Percentiles rank a stretch among this genome's conserved stretches.
Conservation (phyloP, 35 echinoderm and acorn worm genomes). For the Ophioderma brevispina region DNA sequence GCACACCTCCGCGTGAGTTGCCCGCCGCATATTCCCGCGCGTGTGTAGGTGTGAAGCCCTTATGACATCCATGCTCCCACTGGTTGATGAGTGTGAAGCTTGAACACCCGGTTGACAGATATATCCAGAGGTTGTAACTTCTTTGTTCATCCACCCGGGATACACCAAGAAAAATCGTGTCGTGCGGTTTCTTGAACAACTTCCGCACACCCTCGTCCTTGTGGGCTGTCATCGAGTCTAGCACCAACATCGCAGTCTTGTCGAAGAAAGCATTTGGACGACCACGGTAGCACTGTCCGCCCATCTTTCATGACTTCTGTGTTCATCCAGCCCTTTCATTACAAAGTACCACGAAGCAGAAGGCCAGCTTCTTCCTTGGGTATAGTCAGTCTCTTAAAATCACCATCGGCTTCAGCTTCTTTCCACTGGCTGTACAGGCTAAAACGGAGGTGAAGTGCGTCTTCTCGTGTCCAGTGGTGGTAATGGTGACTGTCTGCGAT, state of each 20-base stretch:
- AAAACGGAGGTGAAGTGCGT: neutral
- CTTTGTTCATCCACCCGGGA: neutral
- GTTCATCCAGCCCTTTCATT: neutral
- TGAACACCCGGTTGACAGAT: neutral
- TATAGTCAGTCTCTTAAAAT: constrained; percentile 9
- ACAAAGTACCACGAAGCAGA: neutral
- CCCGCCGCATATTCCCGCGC: too few relatives aligned
- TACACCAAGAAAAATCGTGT: neutral
- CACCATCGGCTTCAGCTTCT: neutral
- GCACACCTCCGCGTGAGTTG: too few relatives aligned
- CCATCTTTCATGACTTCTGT: neutral
- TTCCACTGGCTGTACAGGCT: neutral
- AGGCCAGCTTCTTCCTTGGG: neutral
- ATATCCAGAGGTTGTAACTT: neutral
- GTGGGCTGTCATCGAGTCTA: neutral
- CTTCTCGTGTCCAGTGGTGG: constrained; percentile 24
- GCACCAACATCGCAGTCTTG: neutral
- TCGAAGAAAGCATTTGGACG: neutral
- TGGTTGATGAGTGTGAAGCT: neutral
- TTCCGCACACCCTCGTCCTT: neutral
- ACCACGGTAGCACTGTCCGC: neutral
- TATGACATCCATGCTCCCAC: neutral
- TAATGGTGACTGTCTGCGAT: neutral
- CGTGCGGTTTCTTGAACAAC: neutral
- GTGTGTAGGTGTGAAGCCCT: too few relatives aligned